Evolutionary conservation across 2,113 vertebrate species (phyloP).

Genomic region (Cynocephalus volans): DNA sequence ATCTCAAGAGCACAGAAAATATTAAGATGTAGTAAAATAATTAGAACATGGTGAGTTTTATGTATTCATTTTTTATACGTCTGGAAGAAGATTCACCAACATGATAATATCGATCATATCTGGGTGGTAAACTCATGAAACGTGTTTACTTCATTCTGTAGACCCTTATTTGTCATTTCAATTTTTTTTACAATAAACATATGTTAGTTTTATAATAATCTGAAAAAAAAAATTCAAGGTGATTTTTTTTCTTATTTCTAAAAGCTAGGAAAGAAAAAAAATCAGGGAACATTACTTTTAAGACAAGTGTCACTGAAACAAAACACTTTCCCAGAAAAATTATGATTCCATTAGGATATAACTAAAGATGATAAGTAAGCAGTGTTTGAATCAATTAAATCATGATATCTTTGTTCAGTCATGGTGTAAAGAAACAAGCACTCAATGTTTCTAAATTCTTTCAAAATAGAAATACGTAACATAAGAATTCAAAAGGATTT

Average conservation of each 20-base stretch:
- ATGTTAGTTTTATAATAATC: constrained; percentile 20
- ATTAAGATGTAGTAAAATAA: neutral
- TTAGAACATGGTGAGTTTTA: neutral
- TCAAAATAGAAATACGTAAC: neutral
- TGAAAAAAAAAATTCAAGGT: neutral
- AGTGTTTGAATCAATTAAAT: neutral
- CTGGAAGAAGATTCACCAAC: neutral
- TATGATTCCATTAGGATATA: neutral
- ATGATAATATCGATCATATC: neutral
- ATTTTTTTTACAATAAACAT: neutral
- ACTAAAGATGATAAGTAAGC: neutral
- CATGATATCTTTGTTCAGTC: neutral
- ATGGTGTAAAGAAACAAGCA: neutral
- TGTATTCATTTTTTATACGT: neutral
- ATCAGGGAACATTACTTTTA: neutral
- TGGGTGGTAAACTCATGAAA: neutral
- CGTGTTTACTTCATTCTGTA: constrained; percentile 53
- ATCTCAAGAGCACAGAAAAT: neutral
- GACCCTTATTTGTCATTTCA: neutral
- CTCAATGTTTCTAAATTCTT: neutral
- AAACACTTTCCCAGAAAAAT: neutral
- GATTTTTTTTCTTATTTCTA: neutral
- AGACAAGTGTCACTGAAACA: neutral
- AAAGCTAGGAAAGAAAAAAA: neutral
- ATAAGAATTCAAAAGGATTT: neutral